These are phyloP conservation scores for Brachirus orientalis DNA, from an alignment of 2,113 vertebrate species.

Conservation along the genomic window DNA sequence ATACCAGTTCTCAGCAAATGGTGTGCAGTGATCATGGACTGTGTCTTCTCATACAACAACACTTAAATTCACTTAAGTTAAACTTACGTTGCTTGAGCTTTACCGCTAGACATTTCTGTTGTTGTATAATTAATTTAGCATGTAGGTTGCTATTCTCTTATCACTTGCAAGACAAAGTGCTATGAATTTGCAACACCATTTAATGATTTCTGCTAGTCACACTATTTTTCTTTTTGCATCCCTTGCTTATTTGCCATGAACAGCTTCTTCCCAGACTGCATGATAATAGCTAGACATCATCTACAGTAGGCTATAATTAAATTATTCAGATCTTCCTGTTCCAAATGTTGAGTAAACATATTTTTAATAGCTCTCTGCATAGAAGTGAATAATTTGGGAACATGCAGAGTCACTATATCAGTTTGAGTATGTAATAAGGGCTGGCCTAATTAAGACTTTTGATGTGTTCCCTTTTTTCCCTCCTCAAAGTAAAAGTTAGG, in stretches of 20 bases:
- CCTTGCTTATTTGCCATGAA: not conserved
- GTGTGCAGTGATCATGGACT: no score
- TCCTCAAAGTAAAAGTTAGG: not conserved
- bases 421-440: not conserved
- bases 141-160: not conserved
- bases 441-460: not conserved
- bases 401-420: not conserved
- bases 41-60: no score
- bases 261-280: not conserved
- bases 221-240: not conserved
- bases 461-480: no score
- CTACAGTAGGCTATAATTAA: not conserved
- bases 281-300: not conserved
- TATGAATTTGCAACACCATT: not conserved
- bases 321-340: not conserved
- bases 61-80: not conserved
- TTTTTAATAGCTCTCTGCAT: not conserved
- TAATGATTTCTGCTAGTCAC: not conserved
- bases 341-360: constrained; percentile 4
- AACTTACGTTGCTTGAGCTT: not conserved
- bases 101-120: not conserved
- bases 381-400: not conserved
- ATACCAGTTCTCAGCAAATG: no score
- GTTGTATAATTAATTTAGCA: not conserved
- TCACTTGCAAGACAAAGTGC: not conserved